These are phyloP conservation scores for Bambusicola thoracicus DNA, from an alignment of 2,113 vertebrate genomes.

Conservation along the genomic window DNA sequence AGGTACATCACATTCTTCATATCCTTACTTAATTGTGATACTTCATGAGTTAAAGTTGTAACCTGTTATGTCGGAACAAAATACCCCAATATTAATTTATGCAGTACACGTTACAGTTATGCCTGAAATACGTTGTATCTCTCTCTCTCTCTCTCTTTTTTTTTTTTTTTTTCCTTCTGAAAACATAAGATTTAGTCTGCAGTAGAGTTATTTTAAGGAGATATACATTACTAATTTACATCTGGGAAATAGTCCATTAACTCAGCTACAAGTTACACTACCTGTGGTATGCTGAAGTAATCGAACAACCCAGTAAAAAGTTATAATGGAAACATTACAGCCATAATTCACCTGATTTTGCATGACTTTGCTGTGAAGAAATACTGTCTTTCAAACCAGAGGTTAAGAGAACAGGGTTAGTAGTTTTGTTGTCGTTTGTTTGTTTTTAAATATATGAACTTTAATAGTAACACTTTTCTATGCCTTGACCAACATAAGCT, in stretches of 20 bases:
- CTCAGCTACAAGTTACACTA: not conserved
- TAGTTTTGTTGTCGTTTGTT: not conserved
- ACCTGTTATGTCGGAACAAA: conserved; percentile 70
- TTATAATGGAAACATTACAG: rapidly evolving
- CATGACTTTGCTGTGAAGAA: not conserved
- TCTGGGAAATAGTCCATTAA: not conserved
- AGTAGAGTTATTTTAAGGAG: not conserved
- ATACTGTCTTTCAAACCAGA: not conserved
- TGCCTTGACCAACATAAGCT: not conserved
- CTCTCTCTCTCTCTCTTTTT: too few species aligned
- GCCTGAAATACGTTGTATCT: not conserved
- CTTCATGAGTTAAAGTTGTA: conserved; percentile 79
- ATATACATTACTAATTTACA: not conserved
- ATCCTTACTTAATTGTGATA: conserved; percentile 84
- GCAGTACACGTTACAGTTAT: not conserved
- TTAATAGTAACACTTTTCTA: not conserved
- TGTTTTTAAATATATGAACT: not conserved
- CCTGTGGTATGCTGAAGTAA: not conserved
- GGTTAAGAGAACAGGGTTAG: not conserved
- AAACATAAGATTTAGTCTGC: not conserved
- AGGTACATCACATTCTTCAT: conserved; percentile 81
- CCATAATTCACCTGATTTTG: not conserved
- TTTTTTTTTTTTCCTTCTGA: not conserved
- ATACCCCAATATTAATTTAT: not conserved
- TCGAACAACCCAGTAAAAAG: not conserved